Evolutionary conservation across 92 coral and sea anemone genomes (phyloP), one percentile per base, ranked within the genome.

Genomic region (Phymanthus crucifer): DNA sequence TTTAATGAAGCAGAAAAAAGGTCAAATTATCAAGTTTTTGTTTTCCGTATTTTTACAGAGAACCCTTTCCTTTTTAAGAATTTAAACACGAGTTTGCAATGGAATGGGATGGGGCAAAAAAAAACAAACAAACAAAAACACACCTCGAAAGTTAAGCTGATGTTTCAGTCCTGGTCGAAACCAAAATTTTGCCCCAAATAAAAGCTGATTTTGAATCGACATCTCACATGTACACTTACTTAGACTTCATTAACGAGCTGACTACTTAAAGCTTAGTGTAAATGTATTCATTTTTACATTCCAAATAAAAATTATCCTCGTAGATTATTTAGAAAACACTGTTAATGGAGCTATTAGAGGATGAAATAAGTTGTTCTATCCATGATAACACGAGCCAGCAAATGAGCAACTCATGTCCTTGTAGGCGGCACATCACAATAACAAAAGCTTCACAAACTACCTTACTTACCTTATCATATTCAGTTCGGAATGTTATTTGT

Each of bases 381-480:
- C 29, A 29, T 61, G 14, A 29, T 61, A 26, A 54, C 68, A 24
- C 13, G 14, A 11, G 32, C 43, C 75, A 40, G 75, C 83, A 79
- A 79, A 79, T 68, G 83, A 79, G 75, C 83, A 79, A 46, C 40
- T 57, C 66, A 14, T 47, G 37, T n/a, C n/a, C n/a, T 17, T 57
- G 66, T 32, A 29, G 80, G 40, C 70, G 37, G 50, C 67, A 33
- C 21, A 24, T 43, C 19, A 5, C 32, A 23, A 72, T n/a, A 36
- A 40, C 33, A 43, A 36, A 40, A 40, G 33, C 8, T 32, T 45
- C 23, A 70, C n/a, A 70, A 70, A 46, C 32, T 34, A 70, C n/a
- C n/a, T n/a, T n/a, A n/a, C 87, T 75, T 73, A 88, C 99, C 98
- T 96, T 96, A 78, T 92, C 99, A 89, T 96, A 96, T 70, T 91